Percentiles rank a stretch among this genome's conserved stretches.
Evolutionary conservation across 1,140 invertebrate genomes (phyloP).

Genomic region (Ceratitis capitata): DNA sequence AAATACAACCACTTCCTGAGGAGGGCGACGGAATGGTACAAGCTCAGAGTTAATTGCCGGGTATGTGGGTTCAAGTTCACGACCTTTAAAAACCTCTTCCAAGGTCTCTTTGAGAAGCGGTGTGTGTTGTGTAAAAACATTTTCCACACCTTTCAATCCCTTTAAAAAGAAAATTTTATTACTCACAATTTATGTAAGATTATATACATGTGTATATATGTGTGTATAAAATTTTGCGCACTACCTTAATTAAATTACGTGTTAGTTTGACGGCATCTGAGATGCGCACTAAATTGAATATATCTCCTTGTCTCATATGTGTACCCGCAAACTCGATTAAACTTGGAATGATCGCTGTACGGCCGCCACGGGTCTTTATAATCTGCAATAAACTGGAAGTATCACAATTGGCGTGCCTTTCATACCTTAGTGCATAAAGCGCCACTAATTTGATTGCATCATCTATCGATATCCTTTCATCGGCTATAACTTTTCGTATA

Average conservation of each 20-base stretch:
- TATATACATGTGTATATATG: not conserved
- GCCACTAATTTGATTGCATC: constrained; percentile 91
- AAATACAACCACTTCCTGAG: constrained; percentile 93
- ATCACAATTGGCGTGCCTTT: constrained; percentile 88
- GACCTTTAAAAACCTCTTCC: constrained; percentile 90
- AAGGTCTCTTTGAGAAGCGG: constrained; percentile 86
- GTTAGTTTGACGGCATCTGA: constrained; percentile 91
- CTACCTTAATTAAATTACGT: constrained; percentile 87
- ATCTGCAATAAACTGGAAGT: constrained; percentile 77
- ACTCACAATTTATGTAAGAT: constrained; percentile 4
- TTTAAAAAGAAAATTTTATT: constrained; percentile 59
- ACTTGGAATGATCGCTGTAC: constrained; percentile 72
- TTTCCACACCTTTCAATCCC: constrained; percentile 93
- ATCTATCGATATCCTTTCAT: constrained; percentile 76
- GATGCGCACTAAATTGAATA: constrained; percentile 76
- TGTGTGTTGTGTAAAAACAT: constrained; percentile 96
- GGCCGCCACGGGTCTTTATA: constrained; percentile 75
- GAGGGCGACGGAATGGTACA: constrained; percentile 68
- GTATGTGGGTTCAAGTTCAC: constrained; percentile 82
- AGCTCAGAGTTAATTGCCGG: constrained; percentile 80
- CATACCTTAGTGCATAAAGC: constrained; percentile 93
- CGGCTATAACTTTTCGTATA: constrained; percentile 76
- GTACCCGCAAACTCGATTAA: constrained; percentile 84
- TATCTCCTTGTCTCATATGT: constrained; percentile 80
- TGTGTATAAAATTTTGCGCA: not conserved